Base-by-base conservation (phyloP, 2,888 invertebrate species). In the Liopterus haemorrhoidalis region DNA sequence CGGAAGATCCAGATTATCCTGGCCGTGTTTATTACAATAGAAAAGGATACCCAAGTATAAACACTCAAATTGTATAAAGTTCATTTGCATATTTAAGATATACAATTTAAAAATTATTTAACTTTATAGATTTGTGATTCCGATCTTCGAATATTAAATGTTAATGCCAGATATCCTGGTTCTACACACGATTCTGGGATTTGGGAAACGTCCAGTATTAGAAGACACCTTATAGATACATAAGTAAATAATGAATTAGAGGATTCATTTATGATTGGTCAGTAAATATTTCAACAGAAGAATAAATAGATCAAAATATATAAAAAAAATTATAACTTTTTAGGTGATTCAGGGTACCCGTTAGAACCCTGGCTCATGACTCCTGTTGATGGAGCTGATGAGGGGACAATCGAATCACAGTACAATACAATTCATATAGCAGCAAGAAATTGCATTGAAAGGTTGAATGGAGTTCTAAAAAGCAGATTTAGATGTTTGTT, bases 111-210 rank as follows among this genome's bases (percentile, higher is more conserved):
- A 40, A 14, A 19, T 20, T 14, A 3, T 28, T 40, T 31, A 6
- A 3, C 16, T 24, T 41, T 42, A 2, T 27, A 44, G 44, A 39
- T 37, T 27, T 38, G 49, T 37, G 46, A 48, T 38, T 22, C 39
- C 8, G 24, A 48, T 35, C 22, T 41, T 16, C 19, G 20, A 11
- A 49, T 49, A 24, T 21, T 22, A 21, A 49, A 43, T 27, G 30
- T 43, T 15, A 43, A 43, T 41, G 48, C 48, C 19, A 36, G 39
- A 20, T 49, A 24, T 44, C 43, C 43, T 14, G 43, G 48, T 28
- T 42, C 42, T 11, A 31, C 43, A 5, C 48, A 49, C 33, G 42
- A 49, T 18, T 37, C 42, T 2, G 36, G 32, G 25, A 49, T 49
- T 14, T 49, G 41, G 43, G 31, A 12, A 15, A 24, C 30, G 12